Percentiles rank a stretch among this genome's conserved stretches.
phyloP scores from a whole-genome alignment of 2,113 vertebrate genomes.

The Girardinichthys multiradiatus region DNA sequence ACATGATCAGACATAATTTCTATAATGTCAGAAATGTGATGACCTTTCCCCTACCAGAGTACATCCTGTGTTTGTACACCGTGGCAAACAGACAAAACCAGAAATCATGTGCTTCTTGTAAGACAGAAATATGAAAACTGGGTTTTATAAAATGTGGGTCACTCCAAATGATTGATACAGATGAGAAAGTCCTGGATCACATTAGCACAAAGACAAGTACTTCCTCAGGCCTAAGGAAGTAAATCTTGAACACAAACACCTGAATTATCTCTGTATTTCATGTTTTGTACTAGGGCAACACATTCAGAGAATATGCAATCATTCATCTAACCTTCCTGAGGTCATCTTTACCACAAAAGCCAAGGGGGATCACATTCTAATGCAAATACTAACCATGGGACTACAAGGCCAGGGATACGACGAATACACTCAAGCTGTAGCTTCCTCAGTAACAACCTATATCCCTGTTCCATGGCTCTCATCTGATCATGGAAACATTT shows the following conservation, averaged over 20 bases:
- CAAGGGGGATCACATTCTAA: not conserved
- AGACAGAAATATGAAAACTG: not conserved
- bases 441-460: constrained; percentile 5
- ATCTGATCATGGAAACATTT: not conserved
- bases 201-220: not conserved
- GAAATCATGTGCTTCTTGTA: not conserved
- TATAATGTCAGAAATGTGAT: not conserved
- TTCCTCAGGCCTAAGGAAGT: not conserved
- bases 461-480: constrained; percentile 3
- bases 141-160: not conserved
- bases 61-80: not conserved
- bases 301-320: not conserved
- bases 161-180: not conserved
- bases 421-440: not conserved
- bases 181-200: not conserved
- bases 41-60: not conserved
- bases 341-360: constrained; percentile 1
- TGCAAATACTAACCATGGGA: constrained; percentile 12
- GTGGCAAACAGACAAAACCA: not conserved
- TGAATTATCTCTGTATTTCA: not conserved
- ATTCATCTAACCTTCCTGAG: not conserved
- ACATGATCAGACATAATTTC: not conserved
- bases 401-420: constrained; percentile 5
- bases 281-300: not conserved
- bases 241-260: not conserved